Base-by-base conservation (phyloP, 1,140 invertebrate genomes). In the Cydia amplana region DNA sequence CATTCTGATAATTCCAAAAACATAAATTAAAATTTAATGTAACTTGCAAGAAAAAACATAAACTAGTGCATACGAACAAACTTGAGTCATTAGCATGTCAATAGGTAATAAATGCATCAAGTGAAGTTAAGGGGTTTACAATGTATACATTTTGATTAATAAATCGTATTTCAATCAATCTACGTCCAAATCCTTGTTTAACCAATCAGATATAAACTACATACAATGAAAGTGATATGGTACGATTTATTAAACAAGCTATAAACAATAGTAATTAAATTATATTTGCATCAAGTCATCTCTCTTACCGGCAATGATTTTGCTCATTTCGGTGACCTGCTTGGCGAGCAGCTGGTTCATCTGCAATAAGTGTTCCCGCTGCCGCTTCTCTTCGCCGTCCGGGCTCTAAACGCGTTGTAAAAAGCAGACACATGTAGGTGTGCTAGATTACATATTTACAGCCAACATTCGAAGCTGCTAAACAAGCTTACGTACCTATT, bases 301-400 rank as follows among this genome's bases (percentile, higher is more conserved):
- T 20, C 73, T 60, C 88, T 91, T 94, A 98, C 97, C 97, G 93
- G 97, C 97, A 80, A 98, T 97, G 89, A 97, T 97, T 94, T 98
- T 97, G 93, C 97, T 98, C 93, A 97, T 97, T 89, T 97, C 96
- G 94, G 97, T 98, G 75, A 98, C 97, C 94, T 98, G 97, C 86
- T 97, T 96, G n/a, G 97, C 97, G 78, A 98, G 93, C 81, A 98
- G 97, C 92, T 98, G 97, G 93, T 97, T 98, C 75, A 98, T 94
- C 83, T 97, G 96, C 60, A 98, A 93, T 81, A 98, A 94, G 87
- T 98, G 97, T 84, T 98, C 97, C 43, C 97, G 94, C 84, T 97
- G 96, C 77, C 96, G 94, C 89, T 98, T 98, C 85, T 98, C 97
- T 83, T 96, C 96, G 32, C 94, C 95, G 43, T 96, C 94, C 86